Evolutionary conservation across 2,797 vertebrate species (phyloP), one percentile per base, ranked within the genome.

Genomic region (Chromobotia macracanthus): DNA sequence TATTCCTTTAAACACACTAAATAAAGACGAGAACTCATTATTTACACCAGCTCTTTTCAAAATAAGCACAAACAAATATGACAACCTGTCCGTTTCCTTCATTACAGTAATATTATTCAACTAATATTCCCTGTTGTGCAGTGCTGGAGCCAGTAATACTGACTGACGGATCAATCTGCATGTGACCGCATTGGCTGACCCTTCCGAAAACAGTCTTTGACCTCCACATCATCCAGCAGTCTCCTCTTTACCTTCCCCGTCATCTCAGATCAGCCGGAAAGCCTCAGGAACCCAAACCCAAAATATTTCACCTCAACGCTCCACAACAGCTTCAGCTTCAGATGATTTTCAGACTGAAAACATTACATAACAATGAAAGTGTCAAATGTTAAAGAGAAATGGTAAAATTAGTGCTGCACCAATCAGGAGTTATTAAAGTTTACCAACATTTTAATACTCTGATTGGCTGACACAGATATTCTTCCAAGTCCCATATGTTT

Each of bases 111-210:
- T 63, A 35, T 74, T 61, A 31, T 41, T 25, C 19, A 41, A 13
- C 31, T 61, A 61, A 44, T 44, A 44, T 44, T 44, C 41, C 41
- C 41, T 44, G 41, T 44, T 19, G 18, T 12, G 4, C 18, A 63
- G 12, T 31, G 23, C 56, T 44, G 41, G 41, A 44, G 41, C 1
- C 44, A 63, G 3, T 63, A 63, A 63, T 50, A 50, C 19, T 50
- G 58, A 74, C 72, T 50, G 48, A 51, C 5, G 23, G 61, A 55
- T 53, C 21, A 55, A 55, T 75, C 7, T 75, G 4, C 8, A 48
- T 65, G 61, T 55, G 60, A 53, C 28, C 61, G 16, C 23, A 50
- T 11, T 1, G 25, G 58, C 56, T 31, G 23, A 63, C 23, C 58
- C 41, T 25, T 31, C 10, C 11, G 41, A 44, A 44, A 44, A 44